phyloP scores from a whole-genome alignment of 37 sponge, comb jelly and placozoan species.

The Dysidea cf. avara region DNA sequence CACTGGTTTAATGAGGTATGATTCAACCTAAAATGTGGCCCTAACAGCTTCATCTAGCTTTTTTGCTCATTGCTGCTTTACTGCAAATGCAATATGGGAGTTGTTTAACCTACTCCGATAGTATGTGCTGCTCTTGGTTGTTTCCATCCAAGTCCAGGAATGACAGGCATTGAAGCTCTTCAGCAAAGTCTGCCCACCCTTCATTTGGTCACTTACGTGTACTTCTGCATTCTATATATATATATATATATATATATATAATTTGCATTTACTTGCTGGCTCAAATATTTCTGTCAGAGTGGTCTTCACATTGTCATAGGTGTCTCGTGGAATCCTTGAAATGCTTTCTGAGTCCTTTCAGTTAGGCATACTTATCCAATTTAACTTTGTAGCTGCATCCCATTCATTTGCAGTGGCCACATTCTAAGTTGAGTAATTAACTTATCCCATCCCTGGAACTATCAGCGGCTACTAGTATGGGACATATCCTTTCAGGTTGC shows the following conservation, averaged over 20 bases:
- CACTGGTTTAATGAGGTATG: too few relatives aligned
- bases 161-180: background rate
- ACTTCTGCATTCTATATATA: too few relatives aligned
- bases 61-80: background rate
- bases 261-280: background rate
- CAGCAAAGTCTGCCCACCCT: constrained; percentile 11
- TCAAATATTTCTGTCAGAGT: background rate
- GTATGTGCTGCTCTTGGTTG: background rate
- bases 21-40: background rate
- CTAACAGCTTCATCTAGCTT: constrained; percentile 3
- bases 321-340: background rate
- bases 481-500: too few relatives aligned
- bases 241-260: background rate
- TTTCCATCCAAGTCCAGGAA: background rate
- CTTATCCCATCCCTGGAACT: too few relatives aligned
- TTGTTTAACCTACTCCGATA: background rate
- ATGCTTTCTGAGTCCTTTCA: background rate
- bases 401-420: background rate
- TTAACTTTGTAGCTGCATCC: constrained; percentile 1
- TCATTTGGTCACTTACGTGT: background rate
- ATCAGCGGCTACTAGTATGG: too few relatives aligned
- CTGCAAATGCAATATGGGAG: background rate
- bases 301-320: background rate
- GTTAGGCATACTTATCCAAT: constrained; percentile 1
- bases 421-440: background rate